Base-by-base conservation (phyloP, 2,113 vertebrate species). In the Notothenia rossii region DNA sequence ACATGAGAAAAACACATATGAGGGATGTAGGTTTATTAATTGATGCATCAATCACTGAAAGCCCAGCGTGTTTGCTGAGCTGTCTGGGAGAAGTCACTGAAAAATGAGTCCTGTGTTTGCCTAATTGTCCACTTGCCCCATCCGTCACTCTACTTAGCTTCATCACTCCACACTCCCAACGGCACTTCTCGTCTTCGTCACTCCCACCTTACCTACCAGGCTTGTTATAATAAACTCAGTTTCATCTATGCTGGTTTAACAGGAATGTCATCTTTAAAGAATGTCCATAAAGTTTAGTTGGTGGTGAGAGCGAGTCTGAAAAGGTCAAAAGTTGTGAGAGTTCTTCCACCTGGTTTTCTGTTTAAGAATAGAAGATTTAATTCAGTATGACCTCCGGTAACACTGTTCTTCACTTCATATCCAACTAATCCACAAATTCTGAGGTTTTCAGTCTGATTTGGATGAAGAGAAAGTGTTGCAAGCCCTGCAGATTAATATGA, bases 141-240 rank as follows among this genome's bases (percentile, higher is more conserved):
- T 77, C 53, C n/a, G 65, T 61, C 73, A 59, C 68, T 58, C 10
- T 1, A 8, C 56, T 60, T 25, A 51, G 67, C 83, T 55, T 49
- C 73, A 64, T 84, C 82, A 69, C 73, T 81, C 61, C 71, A 49
- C 86, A 49, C 72, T 60, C 51, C 62, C 72, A 53, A 55, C 15
- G 6, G 46, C 60, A 62, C 61, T 43, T 48, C 60, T 56, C 50
- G 20, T 68, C 45, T 40, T 54, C 7, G 8, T 53, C 53, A 49
- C 10, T 40, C 77, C 68, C 60, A 46, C 4, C 36, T 76, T 40
- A 64, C n/a, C 63, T 3, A 15, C 55, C 53, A 40, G 22, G 17
- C 54, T 74, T 82, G 40, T 76, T 75, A 65, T 25, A 83, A 74
- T 68, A 49, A 86, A 81, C 81, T 43, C n/a, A 5, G 51, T 29